These are phyloP conservation scores for Mugil cephalus DNA, from an alignment of 2,113 vertebrate genomes.

Conservation along the genomic window DNA sequence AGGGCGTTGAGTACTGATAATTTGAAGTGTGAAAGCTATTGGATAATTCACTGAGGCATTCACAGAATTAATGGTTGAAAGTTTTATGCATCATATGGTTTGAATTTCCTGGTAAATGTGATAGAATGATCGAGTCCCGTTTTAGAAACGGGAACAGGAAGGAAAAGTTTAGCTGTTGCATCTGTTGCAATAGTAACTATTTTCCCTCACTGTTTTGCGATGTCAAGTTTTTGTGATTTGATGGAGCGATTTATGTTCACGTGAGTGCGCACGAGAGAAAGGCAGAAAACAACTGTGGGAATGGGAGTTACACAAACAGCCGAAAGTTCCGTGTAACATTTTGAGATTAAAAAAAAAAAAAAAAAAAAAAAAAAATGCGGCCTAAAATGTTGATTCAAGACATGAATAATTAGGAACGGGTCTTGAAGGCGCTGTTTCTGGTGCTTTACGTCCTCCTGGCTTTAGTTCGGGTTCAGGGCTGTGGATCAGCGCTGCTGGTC, in stretches of 20 bases:
- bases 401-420: background rate
- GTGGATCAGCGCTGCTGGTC: slow-evolving; percentile 22
- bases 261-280: background rate
- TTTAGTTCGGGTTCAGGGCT: slow-evolving; percentile 21
- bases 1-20: slow-evolving; percentile 62
- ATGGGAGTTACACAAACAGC: slow-evolving; percentile 9
- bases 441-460: background rate
- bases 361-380: slow-evolving; percentile 6
- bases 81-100: slow-evolving; percentile 74
- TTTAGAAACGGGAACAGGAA: slow-evolving; percentile 61
- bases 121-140: slow-evolving; percentile 49
- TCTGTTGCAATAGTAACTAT: slow-evolving; percentile 9
- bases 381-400: slow-evolving; percentile 15
- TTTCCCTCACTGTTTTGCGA: background rate
- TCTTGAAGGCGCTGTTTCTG: background rate
- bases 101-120: slow-evolving; percentile 71
- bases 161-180: slow-evolving; percentile 13
- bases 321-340: background rate
- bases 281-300: background rate
- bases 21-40: slow-evolving; percentile 66
- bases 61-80: slow-evolving; percentile 59
- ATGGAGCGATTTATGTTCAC: background rate
- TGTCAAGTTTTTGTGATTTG: background rate
- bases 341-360: too few species aligned
- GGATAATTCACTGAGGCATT: slow-evolving; percentile 66